Percentiles rank a stretch among this genome's conserved stretches.
phyloP scores from a whole-genome alignment of 2,113 vertebrate species.

The Protomyctophum bolini region DNA sequence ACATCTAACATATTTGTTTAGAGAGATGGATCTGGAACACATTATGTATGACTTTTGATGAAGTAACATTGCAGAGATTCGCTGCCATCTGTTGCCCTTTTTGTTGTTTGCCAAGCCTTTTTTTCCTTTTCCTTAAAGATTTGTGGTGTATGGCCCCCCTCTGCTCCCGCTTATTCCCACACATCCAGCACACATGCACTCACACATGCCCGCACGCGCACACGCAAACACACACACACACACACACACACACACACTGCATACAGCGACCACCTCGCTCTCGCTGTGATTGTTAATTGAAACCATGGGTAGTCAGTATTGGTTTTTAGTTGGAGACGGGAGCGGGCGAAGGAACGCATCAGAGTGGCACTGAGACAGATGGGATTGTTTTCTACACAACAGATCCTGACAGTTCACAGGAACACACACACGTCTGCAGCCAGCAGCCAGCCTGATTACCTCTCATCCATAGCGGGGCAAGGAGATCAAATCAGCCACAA shows the following conservation, averaged over 20 bases:
- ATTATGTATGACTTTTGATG: constrained; percentile 52
- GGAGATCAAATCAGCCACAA: constrained; percentile 50
- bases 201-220: constrained; percentile 7
- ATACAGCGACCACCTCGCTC: not conserved
- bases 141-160: constrained; percentile 13
- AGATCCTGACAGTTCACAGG: constrained; percentile 37
- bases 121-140: constrained; percentile 45
- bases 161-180: no score
- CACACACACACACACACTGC: not conserved
- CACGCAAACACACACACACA: not conserved
- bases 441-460: constrained; percentile 40
- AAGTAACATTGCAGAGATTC: constrained; percentile 53
- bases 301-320: constrained; percentile 62
- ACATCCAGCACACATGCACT: not conserved
- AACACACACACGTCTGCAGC: constrained; percentile 34
- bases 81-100: constrained; percentile 50
- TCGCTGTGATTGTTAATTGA: constrained; percentile 63
- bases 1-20: constrained; percentile 30
- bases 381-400: constrained; percentile 67
- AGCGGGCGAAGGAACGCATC: constrained; percentile 44
- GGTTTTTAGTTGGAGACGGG: constrained; percentile 58
- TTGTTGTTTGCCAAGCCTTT: constrained; percentile 63
- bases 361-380: constrained; percentile 63
- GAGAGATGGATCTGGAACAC: constrained; percentile 42
- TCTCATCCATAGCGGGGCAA: constrained; percentile 34